Evolutionary conservation across 2,888 invertebrate species (phyloP).

Genomic region (Blera fallax): DNA sequence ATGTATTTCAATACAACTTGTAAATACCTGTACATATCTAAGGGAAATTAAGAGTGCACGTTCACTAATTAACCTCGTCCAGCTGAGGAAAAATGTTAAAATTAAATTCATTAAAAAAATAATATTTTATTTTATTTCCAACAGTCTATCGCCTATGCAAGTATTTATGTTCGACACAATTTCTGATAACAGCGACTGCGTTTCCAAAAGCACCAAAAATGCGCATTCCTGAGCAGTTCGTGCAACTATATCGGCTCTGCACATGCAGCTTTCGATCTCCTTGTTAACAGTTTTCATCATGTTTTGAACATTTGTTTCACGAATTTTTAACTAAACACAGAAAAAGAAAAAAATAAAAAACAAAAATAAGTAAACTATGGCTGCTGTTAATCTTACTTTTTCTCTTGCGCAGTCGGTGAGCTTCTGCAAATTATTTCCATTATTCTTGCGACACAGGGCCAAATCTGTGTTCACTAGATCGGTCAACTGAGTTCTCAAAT

Average conservation of each 20-base stretch:
- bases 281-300: constrained; percentile 28
- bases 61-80: too few relatives aligned
- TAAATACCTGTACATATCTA: too few relatives aligned
- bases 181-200: constrained; percentile 36
- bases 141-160: constrained; percentile 50
- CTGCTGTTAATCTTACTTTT: constrained; percentile 19
- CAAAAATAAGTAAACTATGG: neutral
- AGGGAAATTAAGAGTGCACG: too few relatives aligned
- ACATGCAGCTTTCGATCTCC: constrained; percentile 26
- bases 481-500: constrained; percentile 21
- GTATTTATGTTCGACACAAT: constrained; percentile 45
- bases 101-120: too few relatives aligned
- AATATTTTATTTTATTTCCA: constrained; percentile 50
- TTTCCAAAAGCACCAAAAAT: constrained; percentile 9
- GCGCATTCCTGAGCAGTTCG: constrained; percentile 49
- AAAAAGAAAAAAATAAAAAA: neutral
- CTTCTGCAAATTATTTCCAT: constrained; percentile 39
- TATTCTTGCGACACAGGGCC: constrained; percentile 35
- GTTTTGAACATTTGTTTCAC: constrained; percentile 41
- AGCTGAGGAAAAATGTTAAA: too few relatives aligned
- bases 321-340: constrained; percentile 37
- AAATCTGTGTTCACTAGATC: constrained; percentile 41
- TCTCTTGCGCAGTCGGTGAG: constrained; percentile 42
- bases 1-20: too few relatives aligned
- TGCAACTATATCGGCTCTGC: constrained; percentile 35